Evolutionary conservation across 2,888 invertebrate species (phyloP), one percentile per base, ranked within the genome.

Genomic region (Harpagoxenus sublaevis): DNA sequence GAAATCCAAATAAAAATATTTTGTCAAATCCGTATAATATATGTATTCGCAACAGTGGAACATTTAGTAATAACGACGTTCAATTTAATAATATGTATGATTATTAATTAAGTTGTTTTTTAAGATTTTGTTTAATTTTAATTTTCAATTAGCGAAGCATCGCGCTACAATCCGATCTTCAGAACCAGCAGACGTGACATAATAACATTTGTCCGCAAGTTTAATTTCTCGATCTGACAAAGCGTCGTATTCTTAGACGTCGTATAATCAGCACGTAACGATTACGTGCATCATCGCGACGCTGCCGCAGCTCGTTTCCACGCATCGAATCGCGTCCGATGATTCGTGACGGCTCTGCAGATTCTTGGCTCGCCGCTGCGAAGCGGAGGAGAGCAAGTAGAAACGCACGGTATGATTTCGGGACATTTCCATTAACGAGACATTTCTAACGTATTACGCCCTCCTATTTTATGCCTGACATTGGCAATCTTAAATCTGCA

Each of bases 221-320:
- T 79, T 48, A 57, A 70, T 42, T 48, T 60, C 60, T 18, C 57
- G 42, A 35, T 31, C 12, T 39, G 60, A 51, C 78, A 23, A 48
- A 78, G 55, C 70, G 35, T 70, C 48, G 60, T 81, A 81, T 81
- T 81, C 18, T 81, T 81, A 81, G 79, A 70, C 60, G 70, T 62
- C 79, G 79, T 81, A 81, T 81, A 71, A 81, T 71, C 79, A 71
- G 48, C 71, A 81, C 79, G 79, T 70, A 81, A 81, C 79, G 79
- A 81, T 81, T 81, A 81, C 71, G 79, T 81, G 79, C 79, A 81
- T 81, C 79, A 81, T 81, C 79, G 60, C 79, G 79, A 81, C 48
- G 79, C 31, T 70, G 68, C 68, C 23, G 60, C 70, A 79, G 60
- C 79, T 81, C 79, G 71, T 81, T 71, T 81, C 79, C 71, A 81